Percentiles rank a stretch among this genome's conserved stretches.
Evolutionary conservation across 1,140 invertebrate species (phyloP).

Genomic region (Melitaea cinxia): DNA sequence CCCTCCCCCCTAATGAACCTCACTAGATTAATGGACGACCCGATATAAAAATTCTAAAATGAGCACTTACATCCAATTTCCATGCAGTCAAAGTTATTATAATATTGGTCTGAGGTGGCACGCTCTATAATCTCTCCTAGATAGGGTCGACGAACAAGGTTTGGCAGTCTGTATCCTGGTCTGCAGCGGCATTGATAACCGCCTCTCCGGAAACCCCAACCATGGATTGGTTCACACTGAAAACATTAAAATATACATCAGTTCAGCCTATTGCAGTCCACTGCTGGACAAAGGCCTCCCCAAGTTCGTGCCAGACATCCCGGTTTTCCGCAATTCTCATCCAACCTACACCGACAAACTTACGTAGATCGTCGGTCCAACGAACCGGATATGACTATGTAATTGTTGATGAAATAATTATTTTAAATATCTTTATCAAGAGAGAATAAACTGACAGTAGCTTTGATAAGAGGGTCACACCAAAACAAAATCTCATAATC

Average conservation of each 20-base stretch:
- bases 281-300: too few species aligned
- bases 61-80: slow-evolving; percentile 93
- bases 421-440: too few species aligned
- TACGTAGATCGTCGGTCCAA: not conserved
- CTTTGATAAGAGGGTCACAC: too few species aligned
- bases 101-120: slow-evolving; percentile 95
- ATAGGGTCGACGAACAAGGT: slow-evolving; percentile 93
- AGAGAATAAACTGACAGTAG: too few species aligned
- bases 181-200: slow-evolving; percentile 97
- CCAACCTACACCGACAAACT: too few species aligned
- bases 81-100: slow-evolving; percentile 95
- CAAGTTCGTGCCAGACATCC: too few species aligned
- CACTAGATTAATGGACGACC: not conserved
- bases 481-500: too few species aligned
- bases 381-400: not conserved
- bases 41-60: not conserved
- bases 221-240: slow-evolving; percentile 97
- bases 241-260: slow-evolving; percentile 24
- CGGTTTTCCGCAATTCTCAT: too few species aligned
- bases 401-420: not conserved
- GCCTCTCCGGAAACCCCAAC: slow-evolving; percentile 96
- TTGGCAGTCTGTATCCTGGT: slow-evolving; percentile 94
- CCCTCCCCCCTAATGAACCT: too few species aligned
- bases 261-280: too few species aligned
- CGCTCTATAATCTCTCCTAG: slow-evolving; percentile 96